Conservation (phyloP, 2,797 vertebrate species). For the Dryobates pubescens region DNA sequence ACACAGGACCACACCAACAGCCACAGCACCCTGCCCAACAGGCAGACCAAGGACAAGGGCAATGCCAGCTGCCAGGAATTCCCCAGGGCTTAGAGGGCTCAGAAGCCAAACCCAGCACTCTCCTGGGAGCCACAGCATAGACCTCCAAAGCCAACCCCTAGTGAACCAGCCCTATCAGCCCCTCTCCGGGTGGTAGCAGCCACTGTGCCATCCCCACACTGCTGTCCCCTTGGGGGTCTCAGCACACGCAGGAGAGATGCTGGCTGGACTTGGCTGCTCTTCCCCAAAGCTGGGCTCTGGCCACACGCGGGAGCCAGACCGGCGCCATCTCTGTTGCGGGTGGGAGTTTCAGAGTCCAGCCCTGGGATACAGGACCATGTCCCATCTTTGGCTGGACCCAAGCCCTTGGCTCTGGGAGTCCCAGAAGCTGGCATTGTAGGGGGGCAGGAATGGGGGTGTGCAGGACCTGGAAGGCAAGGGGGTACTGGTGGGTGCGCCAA, state of each 20-base stretch:
- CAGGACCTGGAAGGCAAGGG: slow-evolving; percentile 39
- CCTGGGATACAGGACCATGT: not conserved
- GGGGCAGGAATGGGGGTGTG: slow-evolving; percentile 51
- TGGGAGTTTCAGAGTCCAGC: not conserved
- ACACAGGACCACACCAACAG: not conserved
- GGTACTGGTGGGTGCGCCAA: not conserved
- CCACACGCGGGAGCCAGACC: not conserved
- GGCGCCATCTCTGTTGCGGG: not conserved
- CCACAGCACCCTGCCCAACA: slow-evolving; percentile 21
- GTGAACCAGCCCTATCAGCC: not conserved
- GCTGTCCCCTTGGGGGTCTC: not conserved
- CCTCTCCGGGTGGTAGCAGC: rapidly evolving
- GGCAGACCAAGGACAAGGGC: slow-evolving; percentile 42
- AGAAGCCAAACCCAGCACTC: slow-evolving; percentile 35
- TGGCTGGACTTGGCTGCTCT: not conserved
- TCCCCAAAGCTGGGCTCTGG: not conserved
- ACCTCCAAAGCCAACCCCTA: not conserved
- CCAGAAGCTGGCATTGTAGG: slow-evolving; percentile 70
- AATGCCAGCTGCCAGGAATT: slow-evolving; percentile 65
- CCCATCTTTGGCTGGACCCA: slow-evolving; percentile 27
- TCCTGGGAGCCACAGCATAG: not conserved
- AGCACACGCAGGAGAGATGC: not conserved
- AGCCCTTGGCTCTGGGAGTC: slow-evolving; percentile 57
- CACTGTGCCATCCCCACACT: not conserved
- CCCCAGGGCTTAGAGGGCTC: slow-evolving; percentile 16